These are phyloP conservation scores for Conus betulinus DNA, from an alignment of 1,140 invertebrate species.

Conservation along the genomic window DNA sequence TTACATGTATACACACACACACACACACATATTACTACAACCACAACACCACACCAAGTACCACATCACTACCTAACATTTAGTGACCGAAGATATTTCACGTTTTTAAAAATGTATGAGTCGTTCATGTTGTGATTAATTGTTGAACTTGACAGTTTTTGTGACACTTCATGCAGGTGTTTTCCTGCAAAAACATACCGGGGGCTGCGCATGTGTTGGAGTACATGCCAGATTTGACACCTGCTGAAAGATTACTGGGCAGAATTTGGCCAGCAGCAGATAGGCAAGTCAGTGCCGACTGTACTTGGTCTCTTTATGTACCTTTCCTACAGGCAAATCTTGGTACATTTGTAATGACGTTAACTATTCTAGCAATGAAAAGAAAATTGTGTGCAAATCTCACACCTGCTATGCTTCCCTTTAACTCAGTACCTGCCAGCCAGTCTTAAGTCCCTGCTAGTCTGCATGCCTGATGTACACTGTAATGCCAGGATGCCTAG, in stretches of 20 bases:
- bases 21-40: not conserved
- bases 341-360: too few relatives aligned
- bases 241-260: constrained; percentile 35
- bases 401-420: too few relatives aligned
- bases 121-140: not conserved
- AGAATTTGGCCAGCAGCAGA: constrained; percentile 28
- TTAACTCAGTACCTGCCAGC: too few relatives aligned
- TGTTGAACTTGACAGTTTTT: not conserved
- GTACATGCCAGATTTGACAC: constrained; percentile 32
- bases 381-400: too few relatives aligned
- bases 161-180: not conserved
- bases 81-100: too few relatives aligned
- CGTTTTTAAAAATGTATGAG: too few relatives aligned
- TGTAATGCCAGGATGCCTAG: too few relatives aligned
- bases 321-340: too few relatives aligned
- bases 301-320: not conserved
- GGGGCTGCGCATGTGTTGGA: constrained; percentile 34
- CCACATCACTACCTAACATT: not conserved
- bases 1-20: not conserved
- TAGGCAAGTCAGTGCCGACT: constrained; percentile 23
- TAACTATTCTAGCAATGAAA: too few relatives aligned
- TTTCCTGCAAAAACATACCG: not conserved
- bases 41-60: too few relatives aligned
- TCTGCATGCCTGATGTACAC: too few relatives aligned
- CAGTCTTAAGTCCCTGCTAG: too few relatives aligned